phyloP scores from a whole-genome alignment of 2,888 invertebrate species.

The Allolobophora icterica region DNA sequence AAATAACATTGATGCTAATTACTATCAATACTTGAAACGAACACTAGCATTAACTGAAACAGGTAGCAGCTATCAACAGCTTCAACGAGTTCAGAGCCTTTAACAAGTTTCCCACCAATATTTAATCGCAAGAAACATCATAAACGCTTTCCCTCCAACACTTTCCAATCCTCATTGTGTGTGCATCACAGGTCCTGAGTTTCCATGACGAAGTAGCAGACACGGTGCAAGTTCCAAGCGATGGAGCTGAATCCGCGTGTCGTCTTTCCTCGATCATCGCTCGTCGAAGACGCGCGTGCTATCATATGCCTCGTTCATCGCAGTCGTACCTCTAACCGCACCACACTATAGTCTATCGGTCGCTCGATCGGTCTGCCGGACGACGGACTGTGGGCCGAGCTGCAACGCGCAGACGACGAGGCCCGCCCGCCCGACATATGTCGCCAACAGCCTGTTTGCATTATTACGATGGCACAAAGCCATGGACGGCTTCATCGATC shows the following conservation, averaged over 20 bases:
- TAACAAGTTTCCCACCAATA: neutral
- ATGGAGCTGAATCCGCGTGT: neutral
- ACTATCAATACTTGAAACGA: neutral
- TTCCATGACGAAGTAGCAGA: neutral
- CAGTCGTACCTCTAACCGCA: too few species aligned
- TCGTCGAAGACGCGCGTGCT: neutral
- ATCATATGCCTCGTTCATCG: neutral
- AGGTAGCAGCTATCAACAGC: too few species aligned
- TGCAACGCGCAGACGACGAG: neutral
- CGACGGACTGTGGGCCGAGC: neutral
- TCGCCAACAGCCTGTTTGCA: constrained; percentile 12
- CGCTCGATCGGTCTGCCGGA: neutral
- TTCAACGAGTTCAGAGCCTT: too few species aligned
- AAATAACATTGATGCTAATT: neutral
- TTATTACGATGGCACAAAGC: constrained; percentile 11
- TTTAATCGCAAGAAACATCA: neutral
- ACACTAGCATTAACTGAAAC: neutral
- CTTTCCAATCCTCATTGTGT: neutral
- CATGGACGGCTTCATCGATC: constrained; percentile 6
- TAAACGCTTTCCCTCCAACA: neutral
- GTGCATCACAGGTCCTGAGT: neutral
- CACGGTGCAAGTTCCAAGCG: neutral
- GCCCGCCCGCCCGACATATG: neutral
- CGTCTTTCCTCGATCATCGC: neutral
- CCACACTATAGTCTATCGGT: neutral